These are phyloP conservation scores for Spodoptera picta DNA, from an alignment of 2,888 invertebrate species.

Conservation along the genomic window DNA sequence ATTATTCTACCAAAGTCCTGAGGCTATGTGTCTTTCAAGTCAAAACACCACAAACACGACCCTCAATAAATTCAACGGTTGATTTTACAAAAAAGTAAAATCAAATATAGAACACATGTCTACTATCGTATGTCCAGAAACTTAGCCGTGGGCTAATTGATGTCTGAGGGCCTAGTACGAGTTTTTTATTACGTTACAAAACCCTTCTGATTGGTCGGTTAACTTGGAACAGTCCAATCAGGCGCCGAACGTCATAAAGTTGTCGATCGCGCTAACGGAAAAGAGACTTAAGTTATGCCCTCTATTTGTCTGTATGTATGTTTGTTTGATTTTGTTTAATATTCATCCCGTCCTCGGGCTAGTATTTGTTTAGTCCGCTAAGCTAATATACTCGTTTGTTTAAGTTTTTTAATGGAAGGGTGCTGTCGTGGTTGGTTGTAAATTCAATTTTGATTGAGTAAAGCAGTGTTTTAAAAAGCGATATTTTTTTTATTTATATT, in stretches of 20 bases:
- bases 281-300: too few species aligned
- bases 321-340: constrained; percentile 72
- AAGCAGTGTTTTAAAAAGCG: neutral
- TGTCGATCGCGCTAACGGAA: too few species aligned
- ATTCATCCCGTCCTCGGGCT: constrained; percentile 73
- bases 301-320: constrained; percentile 61
- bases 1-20: neutral
- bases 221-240: too few species aligned
- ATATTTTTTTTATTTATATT: neutral
- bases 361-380: constrained; percentile 75
- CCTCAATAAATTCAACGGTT: constrained; percentile 5
- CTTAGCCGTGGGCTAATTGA: constrained; percentile 81
- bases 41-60: constrained; percentile 8
- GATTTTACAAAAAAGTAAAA: constrained; percentile 31
- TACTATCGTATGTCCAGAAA: constrained; percentile 65
- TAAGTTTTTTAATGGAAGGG: constrained; percentile 75
- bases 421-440: constrained; percentile 56
- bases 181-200: too few species aligned
- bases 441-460: constrained; percentile 54
- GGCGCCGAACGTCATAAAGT: too few species aligned
- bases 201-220: too few species aligned
- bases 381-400: constrained; percentile 77
- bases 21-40: constrained; percentile 4
- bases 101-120: constrained; percentile 66
- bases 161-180: constrained; percentile 8